Evolutionary conservation across 2,113 vertebrate genomes (phyloP).

Genomic region (Sebastes fasciatus): DNA sequence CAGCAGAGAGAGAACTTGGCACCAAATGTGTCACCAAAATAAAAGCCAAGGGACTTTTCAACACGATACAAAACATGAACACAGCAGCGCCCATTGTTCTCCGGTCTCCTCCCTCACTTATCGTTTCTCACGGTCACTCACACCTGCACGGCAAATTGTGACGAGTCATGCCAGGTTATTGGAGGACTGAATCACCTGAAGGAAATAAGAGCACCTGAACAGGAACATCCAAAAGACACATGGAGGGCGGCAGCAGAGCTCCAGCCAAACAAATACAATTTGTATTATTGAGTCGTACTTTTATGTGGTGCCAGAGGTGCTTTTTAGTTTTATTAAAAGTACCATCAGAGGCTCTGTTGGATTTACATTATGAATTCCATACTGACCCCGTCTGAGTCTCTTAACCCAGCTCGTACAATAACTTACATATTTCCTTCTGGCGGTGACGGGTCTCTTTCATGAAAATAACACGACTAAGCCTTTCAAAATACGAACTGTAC

Average conservation of each 20-base stretch:
- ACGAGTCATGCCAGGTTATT: slow-evolving; percentile 16
- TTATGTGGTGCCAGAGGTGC: too few species aligned
- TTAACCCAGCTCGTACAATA: slow-evolving; percentile 30
- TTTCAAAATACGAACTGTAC: slow-evolving; percentile 59
- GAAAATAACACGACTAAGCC: slow-evolving; percentile 45
- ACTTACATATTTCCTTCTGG: slow-evolving; percentile 42
- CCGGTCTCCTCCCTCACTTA: background rate
- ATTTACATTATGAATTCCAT: slow-evolving; percentile 62
- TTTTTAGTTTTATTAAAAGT: slow-evolving; percentile 37
- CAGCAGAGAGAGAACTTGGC: background rate
- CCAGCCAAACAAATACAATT: background rate
- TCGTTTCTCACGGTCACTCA: background rate
- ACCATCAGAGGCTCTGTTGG: slow-evolving; percentile 2
- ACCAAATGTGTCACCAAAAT: background rate
- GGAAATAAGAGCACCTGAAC: slow-evolving; percentile 3
- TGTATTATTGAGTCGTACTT: background rate
- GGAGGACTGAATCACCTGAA: slow-evolving; percentile 1
- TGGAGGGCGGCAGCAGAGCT: background rate
- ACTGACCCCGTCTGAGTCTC: slow-evolving; percentile 46
- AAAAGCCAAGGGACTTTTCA: background rate
- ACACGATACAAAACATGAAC: background rate
- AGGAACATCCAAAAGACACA: slow-evolving; percentile 9
- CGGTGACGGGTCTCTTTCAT: slow-evolving; percentile 18
- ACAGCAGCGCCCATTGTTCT: slow-evolving; percentile 26
- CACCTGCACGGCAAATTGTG: background rate